A percentile compares a stretch with the other conserved stretches of the same genome.
Conservation (phyloP, 2,888 invertebrate species). For the Caenorhabditis imperialis region DNA sequence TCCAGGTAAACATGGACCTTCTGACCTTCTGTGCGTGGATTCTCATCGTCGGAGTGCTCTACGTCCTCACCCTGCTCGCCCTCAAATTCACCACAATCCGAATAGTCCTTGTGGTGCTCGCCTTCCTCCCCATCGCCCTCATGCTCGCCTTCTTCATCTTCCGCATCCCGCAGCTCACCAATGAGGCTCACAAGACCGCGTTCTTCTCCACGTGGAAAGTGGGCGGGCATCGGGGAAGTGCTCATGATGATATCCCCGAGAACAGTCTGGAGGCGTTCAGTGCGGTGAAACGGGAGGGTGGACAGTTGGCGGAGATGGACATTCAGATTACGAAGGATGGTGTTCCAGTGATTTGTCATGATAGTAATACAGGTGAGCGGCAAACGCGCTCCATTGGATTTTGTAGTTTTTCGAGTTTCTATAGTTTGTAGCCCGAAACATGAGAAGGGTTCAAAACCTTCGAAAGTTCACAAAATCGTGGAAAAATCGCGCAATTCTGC, state of each 20-base stretch:
- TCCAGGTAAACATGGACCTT: constrained; percentile 48
- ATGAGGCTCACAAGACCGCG: constrained; percentile 23
- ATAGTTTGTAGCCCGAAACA: too few species aligned
- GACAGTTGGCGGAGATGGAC: constrained; percentile 55
- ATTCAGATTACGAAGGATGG: constrained; percentile 49
- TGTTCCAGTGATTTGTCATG: constrained; percentile 52
- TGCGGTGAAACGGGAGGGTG: constrained; percentile 50
- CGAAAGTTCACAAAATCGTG: too few species aligned
- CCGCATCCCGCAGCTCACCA: constrained; percentile 37
- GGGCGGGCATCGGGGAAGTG: constrained; percentile 53
- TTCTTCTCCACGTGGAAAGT: constrained; percentile 46
- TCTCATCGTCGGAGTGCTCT: constrained; percentile 25
- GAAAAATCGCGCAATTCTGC: too few species aligned
- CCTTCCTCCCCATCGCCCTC: constrained; percentile 27
- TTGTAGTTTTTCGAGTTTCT: too few species aligned
- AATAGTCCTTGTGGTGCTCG: constrained; percentile 22
- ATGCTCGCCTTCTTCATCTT: constrained; percentile 45
- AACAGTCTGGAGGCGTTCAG: constrained; percentile 46
- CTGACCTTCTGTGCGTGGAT: constrained; percentile 42
- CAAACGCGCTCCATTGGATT: too few species aligned
- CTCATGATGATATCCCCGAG: constrained; percentile 42
- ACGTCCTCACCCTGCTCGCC: constrained; percentile 37
- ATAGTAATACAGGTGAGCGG: too few species aligned
- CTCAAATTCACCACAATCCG: constrained; percentile 48
- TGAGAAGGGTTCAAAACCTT: too few species aligned